Base-by-base conservation (phyloP, 2,888 invertebrate genomes). In the Heliconius hortense region DNA sequence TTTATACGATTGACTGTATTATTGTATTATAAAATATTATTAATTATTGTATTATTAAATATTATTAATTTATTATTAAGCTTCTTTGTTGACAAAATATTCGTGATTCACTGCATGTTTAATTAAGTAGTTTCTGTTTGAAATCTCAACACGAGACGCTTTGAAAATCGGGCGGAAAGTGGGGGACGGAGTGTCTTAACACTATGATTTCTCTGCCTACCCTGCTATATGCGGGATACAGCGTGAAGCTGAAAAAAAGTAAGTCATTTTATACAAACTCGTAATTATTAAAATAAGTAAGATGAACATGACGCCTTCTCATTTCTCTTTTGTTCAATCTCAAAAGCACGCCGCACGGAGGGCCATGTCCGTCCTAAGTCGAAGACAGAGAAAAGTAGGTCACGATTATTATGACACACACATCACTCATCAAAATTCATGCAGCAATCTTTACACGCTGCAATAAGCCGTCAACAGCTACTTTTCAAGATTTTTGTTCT, bases 351-450 rank as follows among this genome's bases (percentile, higher is more conserved):
- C 7, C 39, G 5, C 10, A 39, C 31, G 39, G 24, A 26, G 66
- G 66, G 66, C 3, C 43, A 43, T 66, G 39, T 39, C 66, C 39
- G 66, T 43, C 39, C 39, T 24, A 39, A 39, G 39, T 66, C 24
- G 35, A 24, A 15, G 24, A 66, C n/a, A 66, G 15, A 66, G 15
- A 24, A 43, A 66, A 66, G 39, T 66, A 66, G 66, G 66, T 66
- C 66, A 66, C 24, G 39, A 15, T 39, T 43, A 66, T 39, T 66
- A 66, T 66, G 66, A 66, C 39, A 39, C 24, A 66, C 66, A 66
- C 66, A 66, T 39, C 66, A 39, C 64, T n/a, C 66, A 66, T 66
- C 39, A 66, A 66, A 66, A 66, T 39, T 66, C 66, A 39, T 66
- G 39, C 39, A 66, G 39, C 39, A 64, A 35, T 64, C 64, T 66